Base-by-base conservation (phyloP, 2,113 vertebrate genomes). In the Lontra canadensis region DNA sequence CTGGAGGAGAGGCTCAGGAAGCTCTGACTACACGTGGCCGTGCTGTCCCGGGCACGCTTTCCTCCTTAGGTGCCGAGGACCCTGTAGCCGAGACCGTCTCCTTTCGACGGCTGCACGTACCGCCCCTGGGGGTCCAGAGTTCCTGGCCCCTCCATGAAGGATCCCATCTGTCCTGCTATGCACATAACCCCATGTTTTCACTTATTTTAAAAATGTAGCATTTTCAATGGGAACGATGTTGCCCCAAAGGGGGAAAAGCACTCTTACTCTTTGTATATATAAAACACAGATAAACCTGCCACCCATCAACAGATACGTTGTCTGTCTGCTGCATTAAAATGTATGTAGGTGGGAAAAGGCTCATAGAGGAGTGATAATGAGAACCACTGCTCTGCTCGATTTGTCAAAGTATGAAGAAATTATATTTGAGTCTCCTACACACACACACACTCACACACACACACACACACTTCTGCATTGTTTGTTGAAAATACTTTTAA, bases 81-180 rank as follows among this genome's bases (percentile, higher is more conserved):
- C 21, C 44, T 3, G 5, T 4, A 7, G 26, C 34, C n/a, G 17
- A 2, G 9, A 36, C 3, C 10, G 15, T 3, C 39, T 31, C 73
- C 52, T n/a, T 34, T 21, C 25, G 4, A 3, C 25, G 23, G 3
- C 0, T 1, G 7, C 1, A 31, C 23, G 1, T 0, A 10, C 42
- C 10, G 20, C 13, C 4, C 21, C 7, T 2, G 6, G 34, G 17
- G 26, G 7, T 18, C 34, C 12, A 0, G 13, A 4, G 26, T 29
- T 29, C 13, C 23, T 11, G 5, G 9, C 2, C 6, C 1, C 67
- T n/a, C 6, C 20, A 4, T 6, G 21, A 57, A 65, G 0, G 55
- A 0, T 20, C 7, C 1, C 4, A 6, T 3, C 25, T 20, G 7
- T 1, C 31, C 7, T 6, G 9, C 10, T 6, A 9, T 7, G 25